A percentile compares a stretch with the other conserved stretches of the same genome.
Evolutionary conservation across 2,888 invertebrate species (phyloP).

Genomic region (Agrypnus murinus): DNA sequence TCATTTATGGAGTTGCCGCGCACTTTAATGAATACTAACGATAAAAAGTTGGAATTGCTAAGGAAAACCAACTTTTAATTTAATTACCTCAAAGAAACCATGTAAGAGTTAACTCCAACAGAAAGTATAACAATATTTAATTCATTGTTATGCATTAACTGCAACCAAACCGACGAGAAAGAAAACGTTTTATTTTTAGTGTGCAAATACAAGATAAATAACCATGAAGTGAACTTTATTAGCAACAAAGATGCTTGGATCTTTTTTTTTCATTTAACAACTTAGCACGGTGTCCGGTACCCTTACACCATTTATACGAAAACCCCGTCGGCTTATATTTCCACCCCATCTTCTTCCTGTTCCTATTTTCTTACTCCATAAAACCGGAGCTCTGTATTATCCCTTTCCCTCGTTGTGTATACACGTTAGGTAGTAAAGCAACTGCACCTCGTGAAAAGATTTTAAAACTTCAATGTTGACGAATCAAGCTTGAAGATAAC

Average conservation of each 20-base stretch:
- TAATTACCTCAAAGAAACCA: constrained; percentile 16
- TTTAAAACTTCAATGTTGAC: constrained; percentile 13
- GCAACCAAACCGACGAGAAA: neutral
- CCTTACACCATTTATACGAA: constrained; percentile 17
- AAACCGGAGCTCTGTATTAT: constrained; percentile 34
- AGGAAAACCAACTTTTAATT: constrained; percentile 25
- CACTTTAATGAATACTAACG: constrained; percentile 29
- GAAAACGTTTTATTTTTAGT: neutral
- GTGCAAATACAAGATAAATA: neutral
- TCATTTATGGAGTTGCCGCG: constrained; percentile 24
- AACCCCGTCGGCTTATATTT: constrained; percentile 30
- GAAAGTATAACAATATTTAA: constrained; percentile 2
- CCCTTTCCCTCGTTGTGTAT: constrained; percentile 3
- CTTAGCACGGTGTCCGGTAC: constrained; percentile 12
- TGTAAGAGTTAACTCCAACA: constrained; percentile 4
- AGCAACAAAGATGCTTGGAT: neutral
- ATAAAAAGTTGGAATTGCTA: constrained; percentile 27
- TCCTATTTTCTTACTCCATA: constrained; percentile 33
- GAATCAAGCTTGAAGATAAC: constrained; percentile 5
- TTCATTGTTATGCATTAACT: neutral
- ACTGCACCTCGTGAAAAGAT: constrained; percentile 5
- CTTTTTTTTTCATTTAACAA: constrained; percentile 35
- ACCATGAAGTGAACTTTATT: neutral
- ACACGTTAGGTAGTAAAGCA: constrained; percentile 4
- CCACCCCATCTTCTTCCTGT: constrained; percentile 31